A percentile compares a stretch with the other conserved stretches of the same genome.
phyloP scores from a whole-genome alignment of 2,113 vertebrate species.

The Sturnus vulgaris region DNA sequence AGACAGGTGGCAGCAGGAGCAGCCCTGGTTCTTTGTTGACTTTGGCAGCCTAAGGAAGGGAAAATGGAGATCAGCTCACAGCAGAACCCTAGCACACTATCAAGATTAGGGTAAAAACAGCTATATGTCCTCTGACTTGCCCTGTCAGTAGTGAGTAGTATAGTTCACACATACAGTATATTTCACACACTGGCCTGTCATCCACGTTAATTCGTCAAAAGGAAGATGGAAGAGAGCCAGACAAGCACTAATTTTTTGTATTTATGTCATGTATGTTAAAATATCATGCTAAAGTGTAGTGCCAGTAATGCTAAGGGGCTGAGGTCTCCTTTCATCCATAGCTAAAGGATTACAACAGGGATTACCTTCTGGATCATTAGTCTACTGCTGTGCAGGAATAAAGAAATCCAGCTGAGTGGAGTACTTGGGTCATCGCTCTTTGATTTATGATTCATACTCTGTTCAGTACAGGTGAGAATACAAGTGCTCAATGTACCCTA shows the following conservation, averaged over 20 bases:
- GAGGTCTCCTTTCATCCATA: constrained; percentile 11
- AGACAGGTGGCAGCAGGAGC: fast-evolving
- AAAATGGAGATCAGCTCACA: background rate
- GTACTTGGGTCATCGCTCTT: background rate
- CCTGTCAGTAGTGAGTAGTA: background rate
- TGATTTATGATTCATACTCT: constrained; percentile 42
- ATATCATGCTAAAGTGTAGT: background rate
- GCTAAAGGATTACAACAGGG: constrained; percentile 29
- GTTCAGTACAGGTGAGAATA: constrained; percentile 21
- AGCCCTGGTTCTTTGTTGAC: background rate
- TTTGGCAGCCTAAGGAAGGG: background rate
- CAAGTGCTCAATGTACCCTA: constrained; percentile 28
- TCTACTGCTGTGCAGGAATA: constrained; percentile 28
- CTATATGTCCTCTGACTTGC: background rate
- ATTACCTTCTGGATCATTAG: constrained; percentile 50
- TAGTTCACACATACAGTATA: background rate
- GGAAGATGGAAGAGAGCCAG: background rate
- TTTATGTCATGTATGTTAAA: background rate
- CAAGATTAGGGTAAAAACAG: background rate
- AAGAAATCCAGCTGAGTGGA: constrained; percentile 37
- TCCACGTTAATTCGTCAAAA: background rate
- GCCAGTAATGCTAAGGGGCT: background rate
- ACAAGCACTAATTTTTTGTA: background rate
- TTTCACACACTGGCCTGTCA: background rate
- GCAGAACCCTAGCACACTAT: background rate